These are phyloP conservation scores for Thaumetopoea pityocampa DNA, from an alignment of 1,140 invertebrate genomes.

Conservation along the genomic window DNA sequence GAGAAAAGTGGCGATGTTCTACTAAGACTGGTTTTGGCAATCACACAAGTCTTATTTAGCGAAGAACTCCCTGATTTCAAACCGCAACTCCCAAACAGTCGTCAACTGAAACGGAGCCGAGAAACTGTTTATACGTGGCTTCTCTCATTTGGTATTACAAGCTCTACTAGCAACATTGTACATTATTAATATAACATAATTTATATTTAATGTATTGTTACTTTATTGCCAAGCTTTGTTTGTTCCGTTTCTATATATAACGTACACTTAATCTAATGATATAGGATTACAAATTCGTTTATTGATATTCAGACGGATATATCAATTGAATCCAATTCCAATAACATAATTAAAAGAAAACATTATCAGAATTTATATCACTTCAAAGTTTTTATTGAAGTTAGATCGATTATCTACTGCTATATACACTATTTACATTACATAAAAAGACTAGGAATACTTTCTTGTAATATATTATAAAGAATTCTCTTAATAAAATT, in stretches of 20 bases:
- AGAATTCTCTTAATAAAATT: too few species aligned
- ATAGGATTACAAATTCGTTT: slow-evolving; percentile 69
- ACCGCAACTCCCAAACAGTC: too few species aligned
- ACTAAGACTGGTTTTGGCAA: too few species aligned
- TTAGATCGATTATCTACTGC: slow-evolving; percentile 5
- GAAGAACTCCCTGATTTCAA: too few species aligned
- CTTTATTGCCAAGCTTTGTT: slow-evolving; percentile 68
- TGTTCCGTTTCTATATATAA: slow-evolving; percentile 39
- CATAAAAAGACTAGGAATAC: slow-evolving; percentile 59
- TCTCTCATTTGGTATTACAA: too few species aligned
- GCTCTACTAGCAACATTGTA: too few species aligned
- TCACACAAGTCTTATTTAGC: too few species aligned
- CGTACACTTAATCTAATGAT: slow-evolving; percentile 63
- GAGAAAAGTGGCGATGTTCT: too few species aligned
- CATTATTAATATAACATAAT: too few species aligned
- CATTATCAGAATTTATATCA: slow-evolving; percentile 40
- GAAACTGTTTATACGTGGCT: too few species aligned
- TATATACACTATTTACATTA: slow-evolving; percentile 44
- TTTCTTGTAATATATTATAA: slow-evolving; percentile 37
- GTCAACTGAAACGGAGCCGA: too few species aligned
- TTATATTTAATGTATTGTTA: slow-evolving; percentile 26
- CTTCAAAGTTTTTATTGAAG: slow-evolving; percentile 17
- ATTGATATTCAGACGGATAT: slow-evolving; percentile 66
- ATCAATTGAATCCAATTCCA: slow-evolving; percentile 65
- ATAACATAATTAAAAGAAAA: slow-evolving; percentile 52